Evolutionary conservation across 2,888 invertebrate species (phyloP).

Genomic region (Seladonia tumulorum): DNA sequence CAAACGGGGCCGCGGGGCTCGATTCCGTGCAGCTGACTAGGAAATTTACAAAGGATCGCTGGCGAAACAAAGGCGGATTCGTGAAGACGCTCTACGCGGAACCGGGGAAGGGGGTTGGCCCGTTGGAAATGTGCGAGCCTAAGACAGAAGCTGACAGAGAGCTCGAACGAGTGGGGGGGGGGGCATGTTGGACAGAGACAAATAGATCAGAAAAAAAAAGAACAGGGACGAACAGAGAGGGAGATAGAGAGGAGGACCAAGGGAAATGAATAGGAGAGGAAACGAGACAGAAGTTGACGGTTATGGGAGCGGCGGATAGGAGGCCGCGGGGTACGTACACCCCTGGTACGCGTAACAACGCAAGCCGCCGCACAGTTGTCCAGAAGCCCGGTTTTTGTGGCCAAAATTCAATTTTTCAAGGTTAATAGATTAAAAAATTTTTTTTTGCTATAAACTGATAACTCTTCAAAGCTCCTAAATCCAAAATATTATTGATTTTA

Average conservation of each 20-base stretch:
- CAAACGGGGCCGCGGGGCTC: constrained; percentile 68
- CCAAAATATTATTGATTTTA: no score
- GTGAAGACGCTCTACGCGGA: constrained; percentile 63
- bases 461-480: no score
- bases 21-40: constrained; percentile 78
- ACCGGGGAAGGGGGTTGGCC: neutral
- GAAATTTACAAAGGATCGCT: constrained; percentile 77
- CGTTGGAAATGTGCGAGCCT: constrained; percentile 37
- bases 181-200: neutral
- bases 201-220: neutral
- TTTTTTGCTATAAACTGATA: no score
- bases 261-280: constrained; percentile 26
- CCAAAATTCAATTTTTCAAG: no score
- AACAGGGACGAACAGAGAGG: constrained; percentile 6
- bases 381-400: no score
- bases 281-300: constrained; percentile 12
- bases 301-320: constrained; percentile 1
- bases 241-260: neutral
- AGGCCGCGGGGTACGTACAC: constrained; percentile 63
- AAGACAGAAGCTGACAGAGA: constrained; percentile 33
- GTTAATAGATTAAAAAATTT: no score
- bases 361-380: no score
- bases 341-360: constrained; percentile 64
- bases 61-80: constrained; percentile 76
- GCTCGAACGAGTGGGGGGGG: neutral